A percentile compares a stretch with the other conserved stretches of the same genome.
Evolutionary conservation across 2,113 vertebrate species (phyloP).

Genomic region (Okapia johnstoni): DNA sequence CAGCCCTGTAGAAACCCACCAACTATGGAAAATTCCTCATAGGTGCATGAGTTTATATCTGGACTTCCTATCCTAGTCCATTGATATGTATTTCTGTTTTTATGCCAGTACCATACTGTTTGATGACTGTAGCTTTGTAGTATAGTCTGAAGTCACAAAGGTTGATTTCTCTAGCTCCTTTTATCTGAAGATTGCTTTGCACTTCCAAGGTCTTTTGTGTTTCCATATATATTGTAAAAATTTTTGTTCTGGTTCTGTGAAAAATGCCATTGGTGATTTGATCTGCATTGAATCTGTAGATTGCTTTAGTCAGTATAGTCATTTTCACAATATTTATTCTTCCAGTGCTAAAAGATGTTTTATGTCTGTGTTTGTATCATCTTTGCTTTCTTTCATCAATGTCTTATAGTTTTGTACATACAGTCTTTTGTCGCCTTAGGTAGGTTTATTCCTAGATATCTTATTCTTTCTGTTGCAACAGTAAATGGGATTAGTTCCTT

Average conservation of each 20-base stretch:
- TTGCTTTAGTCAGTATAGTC: neutral
- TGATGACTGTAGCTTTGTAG: neutral
- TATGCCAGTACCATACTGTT: neutral
- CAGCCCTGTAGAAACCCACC: accelerated
- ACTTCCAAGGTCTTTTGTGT: accelerated
- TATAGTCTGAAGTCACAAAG: neutral
- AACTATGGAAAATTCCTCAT: neutral
- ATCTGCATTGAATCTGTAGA: neutral
- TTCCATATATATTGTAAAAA: neutral
- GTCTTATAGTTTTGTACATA: neutral
- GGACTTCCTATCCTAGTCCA: neutral
- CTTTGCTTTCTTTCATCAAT: neutral
- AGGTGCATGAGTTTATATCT: neutral
- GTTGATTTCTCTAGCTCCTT: neutral
- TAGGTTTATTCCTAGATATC: neutral
- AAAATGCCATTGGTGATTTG: neutral
- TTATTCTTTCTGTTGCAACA: neutral
- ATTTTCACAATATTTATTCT: neutral
- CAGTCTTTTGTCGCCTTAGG: neutral
- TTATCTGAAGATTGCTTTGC: neutral
- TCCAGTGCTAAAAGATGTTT: neutral
- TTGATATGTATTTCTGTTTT: neutral
- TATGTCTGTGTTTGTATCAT: neutral
- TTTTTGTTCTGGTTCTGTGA: neutral
- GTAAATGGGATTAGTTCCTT: neutral